phyloP scores from a whole-genome alignment of 2,888 invertebrate species.

The Nomada fabriciana region DNA sequence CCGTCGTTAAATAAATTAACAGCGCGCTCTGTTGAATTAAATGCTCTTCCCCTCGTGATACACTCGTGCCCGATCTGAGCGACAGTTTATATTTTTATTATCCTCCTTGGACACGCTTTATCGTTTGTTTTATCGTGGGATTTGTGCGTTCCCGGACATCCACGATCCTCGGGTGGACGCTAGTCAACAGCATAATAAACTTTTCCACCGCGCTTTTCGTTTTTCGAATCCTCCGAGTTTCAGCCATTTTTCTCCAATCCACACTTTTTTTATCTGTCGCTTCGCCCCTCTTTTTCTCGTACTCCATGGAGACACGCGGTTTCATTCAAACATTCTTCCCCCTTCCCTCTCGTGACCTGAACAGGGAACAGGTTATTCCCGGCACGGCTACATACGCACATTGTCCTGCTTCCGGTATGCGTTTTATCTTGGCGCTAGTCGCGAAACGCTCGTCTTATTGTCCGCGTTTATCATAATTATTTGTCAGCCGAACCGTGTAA shows the following conservation, averaged over 20 bases:
- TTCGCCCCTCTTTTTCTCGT: not conserved
- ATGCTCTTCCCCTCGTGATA: not conserved
- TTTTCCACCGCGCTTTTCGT: slow-evolving; percentile 21
- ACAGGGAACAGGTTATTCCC: slow-evolving; percentile 42
- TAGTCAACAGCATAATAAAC: slow-evolving; percentile 49
- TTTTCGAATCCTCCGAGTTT: slow-evolving; percentile 39
- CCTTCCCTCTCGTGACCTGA: not conserved
- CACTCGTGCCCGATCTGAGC: not conserved
- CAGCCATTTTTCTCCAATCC: slow-evolving; percentile 19
- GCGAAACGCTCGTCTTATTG: slow-evolving; percentile 17
- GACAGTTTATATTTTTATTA: slow-evolving; percentile 25
- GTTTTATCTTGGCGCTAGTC: slow-evolving; percentile 13
- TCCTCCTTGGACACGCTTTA: slow-evolving; percentile 24
- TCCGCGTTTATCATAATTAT: slow-evolving; percentile 45
- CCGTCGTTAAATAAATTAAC: not conserved
- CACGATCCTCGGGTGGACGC: not conserved
- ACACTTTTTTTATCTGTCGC: not conserved
- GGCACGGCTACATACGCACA: slow-evolving; percentile 3
- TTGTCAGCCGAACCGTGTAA: slow-evolving; percentile 14
- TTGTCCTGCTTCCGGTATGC: slow-evolving; percentile 3
- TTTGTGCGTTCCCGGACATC: slow-evolving; percentile 29
- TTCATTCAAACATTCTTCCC: slow-evolving; percentile 12
- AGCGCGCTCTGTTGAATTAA: slow-evolving; percentile 19
- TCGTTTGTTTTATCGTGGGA: slow-evolving; percentile 50
- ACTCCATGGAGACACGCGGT: slow-evolving; percentile 11